These are phyloP conservation scores for Myiozetetes cayanensis DNA, from an alignment of 2,113 vertebrate genomes.

Conservation along the genomic window DNA sequence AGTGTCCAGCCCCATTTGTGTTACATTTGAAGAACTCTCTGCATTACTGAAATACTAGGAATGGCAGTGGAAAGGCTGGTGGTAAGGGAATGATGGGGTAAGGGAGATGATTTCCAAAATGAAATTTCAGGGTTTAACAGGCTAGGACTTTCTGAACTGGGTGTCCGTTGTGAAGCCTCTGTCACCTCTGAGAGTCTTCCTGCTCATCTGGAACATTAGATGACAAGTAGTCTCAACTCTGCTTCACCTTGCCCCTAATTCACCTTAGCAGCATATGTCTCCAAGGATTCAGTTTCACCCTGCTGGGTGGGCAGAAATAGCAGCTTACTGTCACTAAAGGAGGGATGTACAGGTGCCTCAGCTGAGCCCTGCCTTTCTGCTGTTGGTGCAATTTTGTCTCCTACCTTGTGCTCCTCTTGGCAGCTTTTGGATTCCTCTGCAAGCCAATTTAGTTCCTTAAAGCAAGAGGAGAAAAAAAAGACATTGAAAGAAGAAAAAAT, in stretches of 20 bases:
- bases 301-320: conserved; percentile 40
- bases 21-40: background rate
- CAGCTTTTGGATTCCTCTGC: background rate
- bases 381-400: background rate
- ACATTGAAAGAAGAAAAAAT: background rate
- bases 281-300: conserved; percentile 47
- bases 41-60: background rate
- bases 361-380: background rate
- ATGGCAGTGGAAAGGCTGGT: background rate
- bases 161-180: background rate
- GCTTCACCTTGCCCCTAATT: conserved; percentile 51
- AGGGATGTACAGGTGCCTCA: background rate
- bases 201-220: background rate
- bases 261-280: conserved; percentile 41
- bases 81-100: background rate
- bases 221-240: background rate
- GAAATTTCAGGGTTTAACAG: background rate
- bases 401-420: background rate
- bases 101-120: background rate
- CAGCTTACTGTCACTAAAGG: conserved; percentile 18
- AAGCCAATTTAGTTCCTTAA: background rate
- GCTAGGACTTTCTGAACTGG: background rate
- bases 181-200: background rate
- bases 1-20: background rate
- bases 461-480: background rate